Evolutionary conservation across 1,140 invertebrate species (phyloP), one percentile per base, ranked within the genome.

Genomic region (Cydia fagiglandana): DNA sequence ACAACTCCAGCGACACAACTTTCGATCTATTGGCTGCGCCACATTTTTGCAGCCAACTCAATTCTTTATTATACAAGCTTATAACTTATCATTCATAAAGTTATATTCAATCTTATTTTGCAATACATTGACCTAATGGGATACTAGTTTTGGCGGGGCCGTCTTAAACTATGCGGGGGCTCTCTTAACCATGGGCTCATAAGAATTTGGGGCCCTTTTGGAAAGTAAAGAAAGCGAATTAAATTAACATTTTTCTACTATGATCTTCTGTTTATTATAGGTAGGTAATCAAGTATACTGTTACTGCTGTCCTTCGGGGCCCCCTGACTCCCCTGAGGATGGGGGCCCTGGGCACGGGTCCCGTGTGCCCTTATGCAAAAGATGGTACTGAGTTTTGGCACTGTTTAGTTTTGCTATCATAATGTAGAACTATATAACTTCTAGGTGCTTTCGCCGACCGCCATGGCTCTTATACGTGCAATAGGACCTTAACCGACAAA

Each of bases 1-100:
- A 86, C 91, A 87, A 91, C 88, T 92, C 87, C 90, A 89, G 90
- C 89, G 88, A 90, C 89, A 88, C 84, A 89, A 92, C 89, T 92
- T 92, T 92, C 91, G 86, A 92, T 84, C 80, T 78, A 80, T 90
- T 84, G 83, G 84, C 79, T 87, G 86, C 86, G 89, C 88, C 84
- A 91, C 88, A 91, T 91, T 88, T 89, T 92, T 92, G 86, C 86
- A 86, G 86, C 88, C 88, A 86, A 88, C 88, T 90, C 88, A 30
- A 75, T 75, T 50, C 24, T 73, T 73, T 73, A 73, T 73, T 9
- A 61, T 53, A 34, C 41, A n/a, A 24, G 15, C 47, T 5, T 61
- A 56, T 30, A 74, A 61, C 73, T 56, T 34, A 24, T 30, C 50
- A 74, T 50, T 12, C 74, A 64, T 41, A 24, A n/a, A 41, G 15